Conservation (phyloP, 2,797 vertebrate genomes). For the Microctenopoma lineatum region DNA sequence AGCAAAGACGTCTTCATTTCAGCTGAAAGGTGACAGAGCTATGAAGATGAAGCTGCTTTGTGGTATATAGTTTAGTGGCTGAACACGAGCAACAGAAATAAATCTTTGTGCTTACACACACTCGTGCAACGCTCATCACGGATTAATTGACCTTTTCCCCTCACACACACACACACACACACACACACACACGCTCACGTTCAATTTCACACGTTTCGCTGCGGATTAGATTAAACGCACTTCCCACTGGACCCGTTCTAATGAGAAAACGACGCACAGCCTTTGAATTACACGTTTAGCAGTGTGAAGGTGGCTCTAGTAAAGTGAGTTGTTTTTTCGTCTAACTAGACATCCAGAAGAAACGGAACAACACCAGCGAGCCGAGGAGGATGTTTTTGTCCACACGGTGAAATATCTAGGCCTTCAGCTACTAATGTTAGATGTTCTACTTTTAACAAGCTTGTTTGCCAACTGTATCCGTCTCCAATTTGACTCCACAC, state of each 20-base stretch:
- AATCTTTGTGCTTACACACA: neutral
- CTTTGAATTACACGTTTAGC: neutral
- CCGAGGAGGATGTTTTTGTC: neutral
- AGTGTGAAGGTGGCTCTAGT: neutral
- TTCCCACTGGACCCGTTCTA: neutral
- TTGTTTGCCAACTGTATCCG: neutral
- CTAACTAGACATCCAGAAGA: neutral
- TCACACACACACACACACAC: neutral
- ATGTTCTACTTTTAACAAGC: slow-evolving; percentile 26
- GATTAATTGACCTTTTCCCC: neutral
- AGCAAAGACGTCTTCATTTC: no score
- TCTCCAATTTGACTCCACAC: neutral
- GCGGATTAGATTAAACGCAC: neutral
- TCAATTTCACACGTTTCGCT: slow-evolving; percentile 6
- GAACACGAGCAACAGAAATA: slow-evolving; percentile 15
- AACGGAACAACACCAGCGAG: neutral
- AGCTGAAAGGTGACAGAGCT: slow-evolving; percentile 3
- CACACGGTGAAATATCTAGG: neutral
- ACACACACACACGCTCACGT: neutral
- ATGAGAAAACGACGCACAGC: neutral
- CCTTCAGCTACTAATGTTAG: slow-evolving; percentile 25
- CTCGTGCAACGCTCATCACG: neutral
- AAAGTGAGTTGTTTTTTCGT: neutral
- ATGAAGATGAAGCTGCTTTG: slow-evolving; percentile 15
- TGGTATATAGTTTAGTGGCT: slow-evolving; percentile 5